Conservation (phyloP, 2,113 vertebrate species). For the Aphelocoma coerulescens region DNA sequence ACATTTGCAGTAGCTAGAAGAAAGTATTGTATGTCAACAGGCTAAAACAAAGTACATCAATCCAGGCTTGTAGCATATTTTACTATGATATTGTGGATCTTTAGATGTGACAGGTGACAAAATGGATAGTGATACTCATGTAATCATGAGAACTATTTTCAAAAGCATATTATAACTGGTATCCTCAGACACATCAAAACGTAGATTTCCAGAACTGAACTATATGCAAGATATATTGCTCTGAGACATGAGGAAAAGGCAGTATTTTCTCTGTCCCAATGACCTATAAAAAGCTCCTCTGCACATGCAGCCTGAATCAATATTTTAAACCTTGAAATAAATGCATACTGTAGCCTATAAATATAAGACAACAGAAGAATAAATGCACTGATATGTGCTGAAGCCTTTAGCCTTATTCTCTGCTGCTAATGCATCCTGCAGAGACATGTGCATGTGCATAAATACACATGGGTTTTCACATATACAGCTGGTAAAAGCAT, state of each 20-base stretch:
- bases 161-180: slow-evolving; percentile 28
- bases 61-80: slow-evolving; percentile 7
- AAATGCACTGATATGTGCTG: not conserved
- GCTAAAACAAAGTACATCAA: slow-evolving; percentile 39
- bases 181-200: slow-evolving; percentile 40
- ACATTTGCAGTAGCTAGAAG: not conserved
- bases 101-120: slow-evolving; percentile 42
- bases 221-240: not conserved
- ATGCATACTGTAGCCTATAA: not conserved
- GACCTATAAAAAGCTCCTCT: slow-evolving; percentile 36
- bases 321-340: slow-evolving; percentile 1
- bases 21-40: slow-evolving; percentile 37
- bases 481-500: not conserved
- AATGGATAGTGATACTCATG: slow-evolving; percentile 17
- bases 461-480: rapidly evolving
- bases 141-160: slow-evolving; percentile 33
- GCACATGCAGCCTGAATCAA: not conserved
- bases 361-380: not conserved
- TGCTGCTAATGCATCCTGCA: not conserved
- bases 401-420: not conserved
- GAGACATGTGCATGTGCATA: rapidly evolving
- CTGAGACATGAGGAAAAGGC: not conserved
- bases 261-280: not conserved
- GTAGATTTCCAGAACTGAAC: not conserved
- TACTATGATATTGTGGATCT: not conserved